Conservation (phyloP, 1,140 invertebrate species). For the Drosophila obscura region DNA sequence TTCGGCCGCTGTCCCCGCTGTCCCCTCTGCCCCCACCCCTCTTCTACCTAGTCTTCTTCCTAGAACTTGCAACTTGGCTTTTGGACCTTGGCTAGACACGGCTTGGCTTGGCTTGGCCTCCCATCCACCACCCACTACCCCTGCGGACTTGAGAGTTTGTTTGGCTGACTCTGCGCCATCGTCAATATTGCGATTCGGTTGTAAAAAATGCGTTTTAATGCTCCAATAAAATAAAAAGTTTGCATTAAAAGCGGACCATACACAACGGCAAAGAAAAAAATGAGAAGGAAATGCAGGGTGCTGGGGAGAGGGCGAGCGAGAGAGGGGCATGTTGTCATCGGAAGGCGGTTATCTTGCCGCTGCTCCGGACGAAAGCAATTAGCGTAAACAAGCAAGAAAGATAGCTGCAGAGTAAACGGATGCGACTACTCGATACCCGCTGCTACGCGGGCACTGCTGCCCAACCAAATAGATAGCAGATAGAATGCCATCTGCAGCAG, state of each 20-base stretch:
- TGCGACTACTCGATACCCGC: no score
- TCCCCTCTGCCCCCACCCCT: no score
- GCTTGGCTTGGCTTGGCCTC: no score
- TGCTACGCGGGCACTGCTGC: no score
- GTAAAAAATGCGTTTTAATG: conserved; percentile 84
- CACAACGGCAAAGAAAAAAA: neutral
- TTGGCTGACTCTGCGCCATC: conserved; percentile 34
- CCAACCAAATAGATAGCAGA: no score
- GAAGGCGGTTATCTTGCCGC: neutral
- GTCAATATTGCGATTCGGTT: conserved; percentile 77
- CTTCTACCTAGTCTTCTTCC: no score
- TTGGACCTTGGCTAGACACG: conserved; percentile 55
- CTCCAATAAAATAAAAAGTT: conserved; percentile 83
- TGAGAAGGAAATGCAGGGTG: conserved; percentile 26
- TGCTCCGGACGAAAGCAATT: conserved; percentile 64
- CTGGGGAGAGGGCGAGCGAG: no score
- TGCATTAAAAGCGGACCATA: conserved; percentile 59
- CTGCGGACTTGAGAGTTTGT: neutral
- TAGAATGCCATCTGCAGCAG: no score
- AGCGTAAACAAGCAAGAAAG: conserved; percentile 65
- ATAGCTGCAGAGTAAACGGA: no score
- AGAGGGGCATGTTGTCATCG: conserved; percentile 12
- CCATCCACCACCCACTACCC: neutral
- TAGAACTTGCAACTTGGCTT: conserved; percentile 36
- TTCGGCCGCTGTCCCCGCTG: conserved; percentile 26